Base-by-base conservation (phyloP, 2,888 invertebrate species). In the Philaethria dido region DNA sequence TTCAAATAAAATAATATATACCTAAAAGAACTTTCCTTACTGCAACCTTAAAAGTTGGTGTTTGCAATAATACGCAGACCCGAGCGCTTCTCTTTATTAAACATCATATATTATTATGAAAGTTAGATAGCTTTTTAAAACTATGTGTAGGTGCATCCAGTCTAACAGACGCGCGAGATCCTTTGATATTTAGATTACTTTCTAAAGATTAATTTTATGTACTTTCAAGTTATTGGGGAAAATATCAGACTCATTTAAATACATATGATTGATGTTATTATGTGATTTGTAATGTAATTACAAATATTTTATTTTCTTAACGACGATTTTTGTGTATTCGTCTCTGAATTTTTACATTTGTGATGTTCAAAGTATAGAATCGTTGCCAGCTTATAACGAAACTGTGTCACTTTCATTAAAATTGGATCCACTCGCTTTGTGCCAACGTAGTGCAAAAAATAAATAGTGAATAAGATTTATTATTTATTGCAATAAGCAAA, bases 321-420 rank as follows among this genome's bases (percentile, higher is more conserved):
- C 8, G 4, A 33, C 33, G 8, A 52, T 4, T n/a, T 16, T 29
- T 52, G 16, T 16, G 4, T 16, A 33, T 52, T 33, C 33, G 16
- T 52, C 13, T 33, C 16, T 33, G 5, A 33, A 39, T 8, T 60
- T 65, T 44, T 18, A 52, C 25, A 39, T 25, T 50, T 60, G 42
- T n/a, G 29, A 60, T 59, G 65, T 52, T 48, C 22, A 29, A 60
- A 44, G 9, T 42, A 50, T 60, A 42, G 59, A 42, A 60, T 50
- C 60, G 60, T 29, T 60, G 65, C 60, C 65, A 65, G 60, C 44
- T 65, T 60, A 65, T 65, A 65, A 52, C 65, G 65, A 50, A 65
- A 52, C 65, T 65, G 59, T 65, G 65, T 65, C 65, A 65, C 65
- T 65, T 65, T 65, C 60, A 65, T 65, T 65, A 65, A 65, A 60